Conservation (phyloP, 2,113 vertebrate species). For the Vireo altiloquus region DNA sequence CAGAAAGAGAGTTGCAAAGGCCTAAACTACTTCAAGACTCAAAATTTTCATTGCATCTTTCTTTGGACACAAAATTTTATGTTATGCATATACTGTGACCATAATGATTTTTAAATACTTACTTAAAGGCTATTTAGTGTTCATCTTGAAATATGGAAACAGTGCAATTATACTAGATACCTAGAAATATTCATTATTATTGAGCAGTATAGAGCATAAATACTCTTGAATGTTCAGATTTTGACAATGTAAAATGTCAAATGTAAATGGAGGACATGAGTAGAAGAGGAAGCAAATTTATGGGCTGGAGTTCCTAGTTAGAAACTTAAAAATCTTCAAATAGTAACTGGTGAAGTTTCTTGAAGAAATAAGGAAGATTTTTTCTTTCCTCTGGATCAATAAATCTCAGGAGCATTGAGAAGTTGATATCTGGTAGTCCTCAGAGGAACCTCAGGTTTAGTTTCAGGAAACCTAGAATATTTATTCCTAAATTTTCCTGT, state of each 20-base stretch:
- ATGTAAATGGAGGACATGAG: background rate
- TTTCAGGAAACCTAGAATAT: background rate
- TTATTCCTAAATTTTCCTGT: background rate
- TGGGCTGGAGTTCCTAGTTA: background rate
- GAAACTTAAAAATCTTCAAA: background rate
- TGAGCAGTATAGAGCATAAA: background rate
- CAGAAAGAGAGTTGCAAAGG: background rate
- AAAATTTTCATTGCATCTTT: background rate
- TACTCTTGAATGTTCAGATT: background rate
- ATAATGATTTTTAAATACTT: background rate
- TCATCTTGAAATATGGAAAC: background rate
- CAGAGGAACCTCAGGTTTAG: background rate
- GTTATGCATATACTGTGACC: background rate
- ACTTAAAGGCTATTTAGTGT: background rate
- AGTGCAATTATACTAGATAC: background rate
- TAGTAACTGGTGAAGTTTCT: background rate
- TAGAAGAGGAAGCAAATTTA: background rate
- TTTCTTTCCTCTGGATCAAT: too few species aligned
- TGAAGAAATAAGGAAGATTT: background rate
- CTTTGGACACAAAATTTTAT: background rate
- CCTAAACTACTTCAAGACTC: background rate
- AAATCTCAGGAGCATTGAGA: background rate
- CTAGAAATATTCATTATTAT: background rate
- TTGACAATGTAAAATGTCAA: too few species aligned
- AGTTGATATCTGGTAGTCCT: background rate